These are phyloP conservation scores for Tipula confusa DNA, from an alignment of 2,888 invertebrate species.

Conservation along the genomic window DNA sequence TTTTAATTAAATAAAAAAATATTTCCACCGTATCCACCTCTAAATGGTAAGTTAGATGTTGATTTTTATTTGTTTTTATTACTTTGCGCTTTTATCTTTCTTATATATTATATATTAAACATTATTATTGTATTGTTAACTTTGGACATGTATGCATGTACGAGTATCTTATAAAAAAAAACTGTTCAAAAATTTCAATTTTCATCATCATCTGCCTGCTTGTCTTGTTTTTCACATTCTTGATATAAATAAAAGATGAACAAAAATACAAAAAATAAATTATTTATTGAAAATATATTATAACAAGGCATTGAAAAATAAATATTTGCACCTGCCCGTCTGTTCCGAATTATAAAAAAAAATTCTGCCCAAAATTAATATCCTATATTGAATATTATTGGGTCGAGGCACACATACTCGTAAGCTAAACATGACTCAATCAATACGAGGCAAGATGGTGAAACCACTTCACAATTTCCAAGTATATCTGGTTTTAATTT, in stretches of 20 bases:
- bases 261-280: neutral
- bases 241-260: neutral
- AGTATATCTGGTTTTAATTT: conserved; percentile 7
- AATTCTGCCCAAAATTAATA: neutral
- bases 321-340: conserved; percentile 20
- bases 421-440: conserved; percentile 7
- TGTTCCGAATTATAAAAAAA: neutral
- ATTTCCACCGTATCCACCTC: neutral
- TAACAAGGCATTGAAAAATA: neutral
- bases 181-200: neutral
- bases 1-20: neutral
- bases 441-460: neutral
- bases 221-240: neutral
- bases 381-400: neutral
- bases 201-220: neutral
- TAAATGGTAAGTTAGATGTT: neutral
- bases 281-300: neutral
- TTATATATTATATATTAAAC: too few species aligned
- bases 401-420: neutral
- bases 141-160: neutral
- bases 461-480: neutral
- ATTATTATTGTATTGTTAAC: neutral
- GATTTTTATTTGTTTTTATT: neutral
- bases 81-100: neutral
- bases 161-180: too few species aligned